Conservation (phyloP, 2,888 invertebrate species). For the Epiblema foenella region DNA sequence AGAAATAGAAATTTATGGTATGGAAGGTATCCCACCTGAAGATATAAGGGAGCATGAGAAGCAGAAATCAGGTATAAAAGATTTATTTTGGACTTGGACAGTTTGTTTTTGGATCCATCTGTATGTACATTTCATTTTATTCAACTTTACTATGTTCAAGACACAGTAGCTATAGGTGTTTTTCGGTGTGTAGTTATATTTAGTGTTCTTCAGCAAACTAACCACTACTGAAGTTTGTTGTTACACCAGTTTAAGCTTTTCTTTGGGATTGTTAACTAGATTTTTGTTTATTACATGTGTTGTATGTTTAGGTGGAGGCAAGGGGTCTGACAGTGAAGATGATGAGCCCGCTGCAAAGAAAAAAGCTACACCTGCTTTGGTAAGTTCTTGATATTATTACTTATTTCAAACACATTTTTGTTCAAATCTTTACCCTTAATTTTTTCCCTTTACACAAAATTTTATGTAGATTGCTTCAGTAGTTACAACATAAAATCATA, state of each 20-base stretch:
- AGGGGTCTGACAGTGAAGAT: constrained; percentile 92
- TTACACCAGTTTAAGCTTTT: constrained; percentile 37
- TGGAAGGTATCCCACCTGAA: constrained; percentile 99
- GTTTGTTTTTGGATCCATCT: constrained; percentile 68
- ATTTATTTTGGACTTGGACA: constrained; percentile 58
- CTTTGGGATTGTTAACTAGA: neutral
- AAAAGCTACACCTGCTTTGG: constrained; percentile 85
- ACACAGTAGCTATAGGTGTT: constrained; percentile 69
- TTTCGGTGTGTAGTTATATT: constrained; percentile 71
- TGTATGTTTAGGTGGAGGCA: constrained; percentile 84
- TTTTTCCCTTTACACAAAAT: neutral
- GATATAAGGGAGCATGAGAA: constrained; percentile 97
- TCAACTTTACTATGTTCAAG: constrained; percentile 64
- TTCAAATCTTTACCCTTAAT: neutral
- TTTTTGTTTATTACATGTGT: constrained; percentile 9
- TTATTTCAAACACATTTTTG: constrained; percentile 11
- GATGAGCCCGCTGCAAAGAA: constrained; percentile 93
- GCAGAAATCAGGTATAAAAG: constrained; percentile 88
- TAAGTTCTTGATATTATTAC: constrained; percentile 54
- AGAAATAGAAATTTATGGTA: constrained; percentile 99
- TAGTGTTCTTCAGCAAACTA: constrained; percentile 55
- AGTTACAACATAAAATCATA: too few relatives aligned
- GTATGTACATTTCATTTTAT: constrained; percentile 74
- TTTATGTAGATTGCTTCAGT: too few relatives aligned
- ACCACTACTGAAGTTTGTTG: constrained; percentile 39